Evolutionary conservation across 1,140 invertebrate species (phyloP).

Genomic region (Saccostrea cuccullata): DNA sequence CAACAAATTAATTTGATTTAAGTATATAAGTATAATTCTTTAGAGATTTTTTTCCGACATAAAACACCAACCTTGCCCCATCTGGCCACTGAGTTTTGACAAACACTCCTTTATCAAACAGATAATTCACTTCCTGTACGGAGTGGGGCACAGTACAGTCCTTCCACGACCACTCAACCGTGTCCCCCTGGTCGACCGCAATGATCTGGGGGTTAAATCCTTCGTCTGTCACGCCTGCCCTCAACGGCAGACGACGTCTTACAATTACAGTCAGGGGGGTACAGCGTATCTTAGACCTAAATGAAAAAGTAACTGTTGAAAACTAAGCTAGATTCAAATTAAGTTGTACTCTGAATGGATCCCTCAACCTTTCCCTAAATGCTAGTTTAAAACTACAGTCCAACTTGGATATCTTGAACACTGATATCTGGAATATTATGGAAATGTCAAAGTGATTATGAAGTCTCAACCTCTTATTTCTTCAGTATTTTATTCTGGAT

Average conservation of each 20-base stretch:
- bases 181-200: slow-evolving; percentile 75
- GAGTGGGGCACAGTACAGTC: slow-evolving; percentile 70
- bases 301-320: slow-evolving; percentile 28
- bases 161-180: slow-evolving; percentile 76
- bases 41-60: no score
- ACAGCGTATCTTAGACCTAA: slow-evolving; percentile 61
- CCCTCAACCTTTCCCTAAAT: no score
- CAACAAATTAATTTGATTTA: no score
- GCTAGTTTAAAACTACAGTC: no score
- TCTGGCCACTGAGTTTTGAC: slow-evolving; percentile 51
- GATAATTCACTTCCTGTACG: slow-evolving; percentile 72
- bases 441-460: no score
- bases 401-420: no score
- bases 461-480: no score
- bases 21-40: no score
- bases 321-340: background rate
- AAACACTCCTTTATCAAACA: slow-evolving; percentile 66
- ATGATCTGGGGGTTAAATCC: slow-evolving; percentile 75
- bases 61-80: slow-evolving; percentile 57
- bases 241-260: slow-evolving; percentile 66
- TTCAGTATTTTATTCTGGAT: no score
- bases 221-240: slow-evolving; percentile 72
- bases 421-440: no score
- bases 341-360: no score
- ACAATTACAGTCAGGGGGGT: slow-evolving; percentile 73